phyloP scores from a whole-genome alignment of 2,888 invertebrate species.

The Lissocephala sabroskyi region DNA sequence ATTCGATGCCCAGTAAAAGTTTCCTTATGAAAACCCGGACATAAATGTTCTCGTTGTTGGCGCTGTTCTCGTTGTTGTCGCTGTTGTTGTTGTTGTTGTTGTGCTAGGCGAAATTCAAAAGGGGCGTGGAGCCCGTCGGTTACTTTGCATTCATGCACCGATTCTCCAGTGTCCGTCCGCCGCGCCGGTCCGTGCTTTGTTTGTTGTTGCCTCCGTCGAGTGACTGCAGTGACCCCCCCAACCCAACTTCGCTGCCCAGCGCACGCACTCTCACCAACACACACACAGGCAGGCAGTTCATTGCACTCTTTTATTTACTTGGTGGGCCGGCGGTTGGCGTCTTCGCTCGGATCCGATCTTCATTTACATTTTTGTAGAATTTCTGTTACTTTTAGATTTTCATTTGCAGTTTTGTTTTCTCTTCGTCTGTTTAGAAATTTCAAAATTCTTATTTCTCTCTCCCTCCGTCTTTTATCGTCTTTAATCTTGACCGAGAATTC shows the following conservation, averaged over 20 bases:
- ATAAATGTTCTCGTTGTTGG: conserved; percentile 13
- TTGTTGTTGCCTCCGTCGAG: conserved; percentile 37
- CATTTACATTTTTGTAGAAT: conserved; percentile 34
- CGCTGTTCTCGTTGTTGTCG: conserved; percentile 7
- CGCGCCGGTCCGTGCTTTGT: conserved; percentile 37
- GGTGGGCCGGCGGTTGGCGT: too few species aligned
- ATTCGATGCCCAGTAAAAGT: not conserved
- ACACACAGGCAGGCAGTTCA: conserved; percentile 40
- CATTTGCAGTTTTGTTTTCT: too few species aligned
- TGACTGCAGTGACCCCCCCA: conserved; percentile 55
- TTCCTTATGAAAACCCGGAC: conserved; percentile 25
- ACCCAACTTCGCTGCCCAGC: conserved; percentile 19
- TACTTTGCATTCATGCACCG: conserved; percentile 51
- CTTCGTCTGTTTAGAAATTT: not conserved
- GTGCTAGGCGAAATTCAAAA: conserved; percentile 10
- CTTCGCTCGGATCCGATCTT: conserved; percentile 36
- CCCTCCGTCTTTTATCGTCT: too few species aligned
- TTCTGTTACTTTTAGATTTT: conserved; percentile 15
- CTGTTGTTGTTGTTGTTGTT: conserved; percentile 12
- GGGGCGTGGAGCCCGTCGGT: conserved; percentile 33
- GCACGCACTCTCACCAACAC: conserved; percentile 32
- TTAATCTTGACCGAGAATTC: not conserved
- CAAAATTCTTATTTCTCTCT: not conserved
- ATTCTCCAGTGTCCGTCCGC: not conserved
- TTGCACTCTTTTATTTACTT: conserved; percentile 63